Base-by-base conservation (phyloP, 2,797 vertebrate genomes). In the Harpagifer antarcticus region DNA sequence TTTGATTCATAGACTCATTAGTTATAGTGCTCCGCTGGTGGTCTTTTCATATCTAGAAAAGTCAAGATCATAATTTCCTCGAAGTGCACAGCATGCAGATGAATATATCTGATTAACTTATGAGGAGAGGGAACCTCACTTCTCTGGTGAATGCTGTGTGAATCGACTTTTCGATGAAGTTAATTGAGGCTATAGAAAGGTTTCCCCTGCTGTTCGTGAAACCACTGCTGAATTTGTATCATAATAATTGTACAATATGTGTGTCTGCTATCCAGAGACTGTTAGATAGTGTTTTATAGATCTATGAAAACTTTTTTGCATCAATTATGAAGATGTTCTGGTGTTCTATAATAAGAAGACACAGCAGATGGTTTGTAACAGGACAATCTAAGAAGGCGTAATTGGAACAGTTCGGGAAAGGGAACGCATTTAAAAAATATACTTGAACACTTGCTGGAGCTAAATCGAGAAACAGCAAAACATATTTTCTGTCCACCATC, bases 201-300 rank as follows among this genome's bases (percentile, higher is more conserved):
- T 68, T 43, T 72, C 40, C 19, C 59, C 61, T 27, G 54, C 69
- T 76, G 62, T 64, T 82, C 17, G 8, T 31, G 33, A 49, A 61
- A 40, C 19, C 12, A 11, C 37, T 20, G 50, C 10, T 20, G 49
- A 69, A 49, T 68, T 58, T n/a, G 60, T 55, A 57, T 58, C 20
- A 16, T 16, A 61, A 17, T 84, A 59, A 82, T 78, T 75, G 53
- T 75, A 59, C 20, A 37, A 37, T 60, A 13, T 58, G 58, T 63
- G 17, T 44, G 52, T 48, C 45, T 44, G 19, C n/a, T 50, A 50
- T 76, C 55, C 61, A 65, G 40, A 63, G 60, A 23, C 59, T 64
- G 33, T 9, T 6, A 37, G 27, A 42, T 42, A 11, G 40, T 79
- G 58, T 48, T 45, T 84, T 56, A 61, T 54, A 13, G 52, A 74